Conservation (phyloP, 2,888 invertebrate genomes). For the Scaptomyza cyrtandrae region DNA sequence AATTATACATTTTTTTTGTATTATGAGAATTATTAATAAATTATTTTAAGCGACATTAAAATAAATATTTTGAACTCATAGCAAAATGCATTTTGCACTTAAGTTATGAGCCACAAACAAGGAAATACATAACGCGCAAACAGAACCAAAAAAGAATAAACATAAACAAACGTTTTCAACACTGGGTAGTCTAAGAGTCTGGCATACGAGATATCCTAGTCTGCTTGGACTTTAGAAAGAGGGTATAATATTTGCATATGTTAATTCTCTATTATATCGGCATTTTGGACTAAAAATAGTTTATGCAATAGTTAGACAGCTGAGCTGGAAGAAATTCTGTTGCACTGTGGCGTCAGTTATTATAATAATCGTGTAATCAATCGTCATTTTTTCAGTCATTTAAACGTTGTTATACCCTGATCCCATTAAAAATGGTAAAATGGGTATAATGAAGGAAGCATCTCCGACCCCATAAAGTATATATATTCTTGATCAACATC, state of each 20-base stretch:
- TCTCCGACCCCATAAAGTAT: too few species aligned
- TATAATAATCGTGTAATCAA: constrained; percentile 23
- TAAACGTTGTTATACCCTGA: too few species aligned
- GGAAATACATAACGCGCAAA: constrained; percentile 27
- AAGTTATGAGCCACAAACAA: constrained; percentile 20
- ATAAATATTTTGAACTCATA: constrained; percentile 4
- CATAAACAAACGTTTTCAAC: not conserved
- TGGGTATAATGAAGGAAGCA: too few species aligned
- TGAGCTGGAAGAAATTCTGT: constrained; percentile 38
- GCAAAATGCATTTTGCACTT: constrained; percentile 10
- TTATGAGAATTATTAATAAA: not conserved
- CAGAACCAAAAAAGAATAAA: not conserved
- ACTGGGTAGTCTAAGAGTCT: too few species aligned
- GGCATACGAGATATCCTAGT: not conserved
- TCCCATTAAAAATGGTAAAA: too few species aligned
- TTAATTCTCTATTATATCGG: constrained; percentile 7
- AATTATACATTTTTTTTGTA: not conserved
- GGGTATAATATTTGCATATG: constrained; percentile 12
- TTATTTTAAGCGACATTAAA: not conserved
- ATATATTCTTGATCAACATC: too few species aligned
- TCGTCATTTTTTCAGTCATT: constrained; percentile 10
- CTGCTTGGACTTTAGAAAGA: not conserved
- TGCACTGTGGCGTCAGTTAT: constrained; percentile 26
- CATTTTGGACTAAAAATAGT: constrained; percentile 34
- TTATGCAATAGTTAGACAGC: constrained; percentile 56